Base-by-base conservation (phyloP, 2,113 vertebrate species). In the Tichodroma muraria region DNA sequence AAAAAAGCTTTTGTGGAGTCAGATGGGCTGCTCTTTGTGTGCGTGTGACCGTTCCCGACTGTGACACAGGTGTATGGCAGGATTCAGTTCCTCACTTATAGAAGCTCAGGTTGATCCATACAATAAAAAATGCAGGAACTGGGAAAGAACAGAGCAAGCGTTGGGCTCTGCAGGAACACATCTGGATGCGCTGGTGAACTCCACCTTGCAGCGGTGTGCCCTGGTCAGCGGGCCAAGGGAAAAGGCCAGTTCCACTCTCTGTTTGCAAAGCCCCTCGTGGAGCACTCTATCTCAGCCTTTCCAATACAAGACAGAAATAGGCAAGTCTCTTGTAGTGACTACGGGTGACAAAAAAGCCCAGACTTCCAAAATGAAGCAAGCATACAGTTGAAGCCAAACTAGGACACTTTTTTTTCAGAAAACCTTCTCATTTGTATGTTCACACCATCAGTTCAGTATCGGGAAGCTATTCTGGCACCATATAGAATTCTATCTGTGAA, bases 51-150 rank as follows among this genome's bases (percentile, higher is more conserved):
- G n/a, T n/a, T n/a, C n/a, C n/a, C n/a, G n/a, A n/a, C n/a, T n/a
- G n/a, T n/a, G n/a, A n/a, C n/a, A n/a, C 12, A 65, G 24, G 6
- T 13, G 37, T 4, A 40, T 0, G 19, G 30, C 11, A 54, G 44
- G 28, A 60, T 68, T 54, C 47, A 28, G 1, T 5, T 47, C 18
- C 65, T 75, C 56, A 27, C 35, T 19, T 42, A 50, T 4, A 68
- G 37, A 30, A 80, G 38, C 24, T 76, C 28, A 54, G n/a, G 50
- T 68, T 30, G 31, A 72, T 22, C 57, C 1, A 1, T 21, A 20
- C 3, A 13, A 47, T 38, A n/a, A 73, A 73, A 64, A 33, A 50
- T 42, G 42, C 49, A 52, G 33, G 10, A 78, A 64, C 3, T 11
- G 38, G 40, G 33, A 53, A 80, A 66, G 47, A 37, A 75, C 24